Base-by-base conservation (phyloP, 2,113 vertebrate genomes). In the Cnemophilus loriae region DNA sequence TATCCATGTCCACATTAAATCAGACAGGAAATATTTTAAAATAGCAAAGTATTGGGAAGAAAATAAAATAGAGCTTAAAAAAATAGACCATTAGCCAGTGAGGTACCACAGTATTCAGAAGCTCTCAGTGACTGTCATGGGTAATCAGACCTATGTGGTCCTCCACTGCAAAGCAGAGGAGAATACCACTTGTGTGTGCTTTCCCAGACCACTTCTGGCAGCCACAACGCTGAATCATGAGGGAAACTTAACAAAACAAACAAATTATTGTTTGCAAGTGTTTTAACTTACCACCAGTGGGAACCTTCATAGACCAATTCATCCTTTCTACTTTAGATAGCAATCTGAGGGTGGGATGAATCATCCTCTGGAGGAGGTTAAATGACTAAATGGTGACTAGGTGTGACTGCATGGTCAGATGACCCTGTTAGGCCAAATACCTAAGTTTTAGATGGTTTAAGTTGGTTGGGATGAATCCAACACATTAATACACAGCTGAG, bases 81-180 rank as follows among this genome's bases (percentile, higher is more conserved):
- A n/a, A 55, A 20, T 22, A 64, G 20, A 30, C 1, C 41, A 52
- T 9, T n/a, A 63, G 14, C 27, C 20, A 35, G n/a, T 44, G 46
- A 73, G 6, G 11, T 68, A 30, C 9, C 13, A 9, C 1, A 1
- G 10, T 28, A 57, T 57, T 83, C 28, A 76, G 32, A 55, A 73
- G 0, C 11, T 61, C 26, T 73, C 37, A 10, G 8, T 0, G 1
- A 19, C 35, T n/a, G 5, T 6, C 16, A 22, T 2, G 4, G 19
- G 13, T 44, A 73, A 44, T 49, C 53, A 88, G 57, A 73, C 7
- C 22, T 82, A 10, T 17, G 11, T 23, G 11, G 17, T 37, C 6
- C 30, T 55, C 13, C 9, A 8, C 23, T 7, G 5, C 16, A 32
- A 64, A 56, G 24, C 8, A 68, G 33, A 37, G 6, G 17, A 78